These are phyloP conservation scores for Enteromius fasciolatus DNA, from an alignment of 2,797 vertebrate genomes.

Conservation along the genomic window DNA sequence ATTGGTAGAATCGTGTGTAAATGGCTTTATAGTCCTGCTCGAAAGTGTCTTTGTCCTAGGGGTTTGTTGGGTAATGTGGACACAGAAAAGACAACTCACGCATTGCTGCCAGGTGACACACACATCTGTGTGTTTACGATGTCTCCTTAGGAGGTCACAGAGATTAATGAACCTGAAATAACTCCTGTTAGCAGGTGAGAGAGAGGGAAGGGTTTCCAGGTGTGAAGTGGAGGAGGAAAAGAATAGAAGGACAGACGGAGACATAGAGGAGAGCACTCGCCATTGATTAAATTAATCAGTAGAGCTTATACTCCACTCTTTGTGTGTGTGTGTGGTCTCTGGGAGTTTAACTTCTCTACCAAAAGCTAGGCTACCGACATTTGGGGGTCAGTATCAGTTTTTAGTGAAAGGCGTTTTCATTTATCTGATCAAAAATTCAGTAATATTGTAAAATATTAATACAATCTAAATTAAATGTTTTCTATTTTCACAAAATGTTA, in stretches of 20 bases:
- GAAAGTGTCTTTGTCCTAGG: neutral
- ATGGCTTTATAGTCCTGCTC: neutral
- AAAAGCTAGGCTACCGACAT: too few species aligned
- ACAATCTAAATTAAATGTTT: neutral
- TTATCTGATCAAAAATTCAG: neutral
- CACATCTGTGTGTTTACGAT: constrained; percentile 41
- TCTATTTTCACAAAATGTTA: neutral
- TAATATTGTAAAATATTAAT: neutral
- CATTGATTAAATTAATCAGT: constrained; percentile 47
- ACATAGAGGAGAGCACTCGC: constrained; percentile 17
- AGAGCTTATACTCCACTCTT: neutral
- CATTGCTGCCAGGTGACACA: constrained; percentile 37
- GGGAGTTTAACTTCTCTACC: neutral
- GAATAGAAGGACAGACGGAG: constrained; percentile 27
- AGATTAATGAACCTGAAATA: constrained; percentile 50
- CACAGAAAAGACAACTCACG: constrained; percentile 14
- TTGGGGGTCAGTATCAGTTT: neutral
- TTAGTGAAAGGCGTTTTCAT: neutral
- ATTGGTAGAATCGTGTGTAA: neutral
- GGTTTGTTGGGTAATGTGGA: neutral
- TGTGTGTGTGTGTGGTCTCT: neutral
- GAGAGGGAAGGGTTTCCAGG: constrained; percentile 34
- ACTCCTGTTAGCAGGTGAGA: constrained; percentile 31
- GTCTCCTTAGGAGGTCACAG: constrained; percentile 36
- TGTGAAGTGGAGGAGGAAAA: constrained; percentile 40